Percentiles rank a stretch among this genome's conserved stretches.
Conservation (phyloP, 2,888 invertebrate species). For the Limnephilus auricula region DNA sequence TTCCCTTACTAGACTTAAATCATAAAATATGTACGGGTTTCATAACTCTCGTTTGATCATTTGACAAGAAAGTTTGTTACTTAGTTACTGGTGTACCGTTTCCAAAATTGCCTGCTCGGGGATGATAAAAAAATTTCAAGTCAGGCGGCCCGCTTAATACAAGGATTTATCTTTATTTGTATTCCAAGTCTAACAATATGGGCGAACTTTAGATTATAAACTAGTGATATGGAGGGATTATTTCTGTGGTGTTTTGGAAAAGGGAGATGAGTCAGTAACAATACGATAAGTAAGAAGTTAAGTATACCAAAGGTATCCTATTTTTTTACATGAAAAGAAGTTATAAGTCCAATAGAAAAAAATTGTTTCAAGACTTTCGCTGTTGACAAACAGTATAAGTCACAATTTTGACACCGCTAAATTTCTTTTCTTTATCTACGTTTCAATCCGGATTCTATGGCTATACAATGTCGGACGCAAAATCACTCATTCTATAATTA, state of each 20-base stretch:
- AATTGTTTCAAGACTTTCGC: too few species aligned
- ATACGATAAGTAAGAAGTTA: too few species aligned
- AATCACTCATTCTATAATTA: too few species aligned
- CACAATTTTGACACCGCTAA: too few species aligned
- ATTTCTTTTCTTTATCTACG: too few species aligned
- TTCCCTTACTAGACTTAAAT: slow-evolving; percentile 38
- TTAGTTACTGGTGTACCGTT: slow-evolving; percentile 26
- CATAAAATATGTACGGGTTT: slow-evolving; percentile 43
- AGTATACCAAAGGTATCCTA: too few species aligned
- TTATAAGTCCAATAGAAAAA: too few species aligned
- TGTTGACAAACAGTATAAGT: too few species aligned
- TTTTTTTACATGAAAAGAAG: too few species aligned
- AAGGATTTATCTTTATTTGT: slow-evolving; percentile 59
- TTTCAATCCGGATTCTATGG: too few species aligned
- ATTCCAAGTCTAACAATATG: slow-evolving; percentile 61
- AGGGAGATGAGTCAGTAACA: too few species aligned
- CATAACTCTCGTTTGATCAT: slow-evolving; percentile 34
- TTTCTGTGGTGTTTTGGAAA: background rate
- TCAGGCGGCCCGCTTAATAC: slow-evolving; percentile 41
- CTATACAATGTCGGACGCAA: too few species aligned
- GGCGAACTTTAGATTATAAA: slow-evolving; percentile 63
- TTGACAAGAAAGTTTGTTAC: slow-evolving; percentile 37
- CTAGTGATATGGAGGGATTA: slow-evolving; percentile 59
- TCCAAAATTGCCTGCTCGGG: slow-evolving; percentile 36
- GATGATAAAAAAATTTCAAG: slow-evolving; percentile 22